phyloP scores from a whole-genome alignment of 2,113 vertebrate genomes.

The Rhinichthys klamathensis region DNA sequence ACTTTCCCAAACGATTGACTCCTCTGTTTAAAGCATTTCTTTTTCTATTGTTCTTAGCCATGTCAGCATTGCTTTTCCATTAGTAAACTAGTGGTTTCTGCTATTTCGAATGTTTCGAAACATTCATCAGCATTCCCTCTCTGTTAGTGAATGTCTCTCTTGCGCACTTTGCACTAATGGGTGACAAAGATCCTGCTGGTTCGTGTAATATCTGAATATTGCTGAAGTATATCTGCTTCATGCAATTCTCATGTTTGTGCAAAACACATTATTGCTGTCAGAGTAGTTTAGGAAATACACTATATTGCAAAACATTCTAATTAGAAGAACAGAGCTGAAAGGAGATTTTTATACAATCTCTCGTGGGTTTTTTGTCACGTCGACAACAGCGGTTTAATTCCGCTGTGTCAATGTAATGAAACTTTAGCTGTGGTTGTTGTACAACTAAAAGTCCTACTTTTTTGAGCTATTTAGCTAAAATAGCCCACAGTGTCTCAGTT shows the following conservation, averaged over 20 bases:
- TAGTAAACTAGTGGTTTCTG: neutral
- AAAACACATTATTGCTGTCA: conserved; percentile 40
- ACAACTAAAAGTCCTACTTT: neutral
- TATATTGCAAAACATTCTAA: conserved; percentile 23
- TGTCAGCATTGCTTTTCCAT: conserved; percentile 10
- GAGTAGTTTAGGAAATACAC: conserved; percentile 37
- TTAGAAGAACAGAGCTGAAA: conserved; percentile 38
- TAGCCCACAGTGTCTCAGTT: neutral
- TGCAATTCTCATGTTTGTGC: conserved; percentile 55
- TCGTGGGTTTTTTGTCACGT: neutral
- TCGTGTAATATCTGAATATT: conserved; percentile 53
- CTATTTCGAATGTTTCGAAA: neutral
- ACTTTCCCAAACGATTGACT: neutral
- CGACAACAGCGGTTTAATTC: neutral
- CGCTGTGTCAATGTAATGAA: neutral
- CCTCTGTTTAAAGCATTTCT: neutral
- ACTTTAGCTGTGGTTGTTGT: neutral
- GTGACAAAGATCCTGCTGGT: conserved; percentile 46
- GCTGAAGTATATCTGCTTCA: conserved; percentile 40
- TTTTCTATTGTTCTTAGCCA: neutral
- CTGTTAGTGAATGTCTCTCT: neutral
- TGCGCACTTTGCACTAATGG: conserved; percentile 35
- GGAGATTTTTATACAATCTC: conserved; percentile 22
- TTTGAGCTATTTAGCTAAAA: conserved; percentile 10
- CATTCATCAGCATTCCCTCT: conserved; percentile 3